Conservation (phyloP, 2,888 invertebrate species). For the Callyntrura sp. region DNA sequence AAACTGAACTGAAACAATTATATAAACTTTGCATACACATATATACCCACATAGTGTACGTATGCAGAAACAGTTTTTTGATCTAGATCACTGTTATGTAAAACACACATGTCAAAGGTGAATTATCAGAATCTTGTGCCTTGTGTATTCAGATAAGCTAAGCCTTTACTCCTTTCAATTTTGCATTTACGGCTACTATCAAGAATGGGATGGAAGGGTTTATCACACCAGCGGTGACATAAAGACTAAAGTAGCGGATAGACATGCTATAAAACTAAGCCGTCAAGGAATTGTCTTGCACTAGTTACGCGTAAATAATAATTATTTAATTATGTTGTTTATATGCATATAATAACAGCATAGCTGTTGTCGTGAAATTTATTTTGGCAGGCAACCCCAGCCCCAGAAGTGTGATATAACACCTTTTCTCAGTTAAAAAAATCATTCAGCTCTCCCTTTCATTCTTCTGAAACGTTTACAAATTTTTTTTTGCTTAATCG, state of each 20-base stretch:
- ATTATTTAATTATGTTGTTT: constrained; percentile 11
- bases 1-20: neutral
- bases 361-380: neutral
- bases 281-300: constrained; percentile 25
- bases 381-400: neutral
- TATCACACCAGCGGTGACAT: too few relatives aligned
- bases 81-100: constrained; percentile 47
- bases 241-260: too few relatives aligned
- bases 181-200: too few relatives aligned
- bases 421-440: neutral
- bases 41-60: neutral
- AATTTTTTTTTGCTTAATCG: neutral
- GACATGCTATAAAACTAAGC: too few relatives aligned
- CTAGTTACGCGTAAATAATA: constrained; percentile 49
- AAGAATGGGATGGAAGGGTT: too few relatives aligned
- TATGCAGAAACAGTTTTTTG: constrained; percentile 57
- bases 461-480: neutral
- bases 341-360: neutral
- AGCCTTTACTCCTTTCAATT: neutral
- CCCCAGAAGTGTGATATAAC: neutral
- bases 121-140: too few relatives aligned
- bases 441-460: neutral
- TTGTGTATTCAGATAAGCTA: neutral
- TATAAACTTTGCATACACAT: constrained; percentile 12
- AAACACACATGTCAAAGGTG: constrained; percentile 53